Evolutionary conservation across 2,113 vertebrate genomes (phyloP).

Genomic region (Chlorodrepanis virens): DNA sequence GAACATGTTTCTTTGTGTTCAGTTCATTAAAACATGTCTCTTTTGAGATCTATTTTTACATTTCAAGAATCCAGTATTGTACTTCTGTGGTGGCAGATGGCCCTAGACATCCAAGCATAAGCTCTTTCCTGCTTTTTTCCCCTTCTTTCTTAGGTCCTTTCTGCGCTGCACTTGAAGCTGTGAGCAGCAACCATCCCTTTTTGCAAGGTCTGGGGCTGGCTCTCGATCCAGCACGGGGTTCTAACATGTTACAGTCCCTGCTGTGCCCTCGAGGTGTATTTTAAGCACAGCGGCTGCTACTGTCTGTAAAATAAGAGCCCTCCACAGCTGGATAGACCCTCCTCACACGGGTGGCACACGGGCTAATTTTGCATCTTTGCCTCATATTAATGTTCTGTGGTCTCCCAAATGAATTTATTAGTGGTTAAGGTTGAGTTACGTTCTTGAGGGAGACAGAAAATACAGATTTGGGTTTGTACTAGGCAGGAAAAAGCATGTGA

Average conservation of each 20-base stretch:
- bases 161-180: background rate
- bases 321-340: background rate
- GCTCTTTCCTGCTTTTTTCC: constrained; percentile 50
- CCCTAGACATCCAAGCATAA: constrained; percentile 61
- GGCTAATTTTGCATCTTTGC: background rate
- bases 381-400: background rate
- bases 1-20: constrained; percentile 67
- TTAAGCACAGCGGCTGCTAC: background rate
- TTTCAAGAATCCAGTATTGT: constrained; percentile 73
- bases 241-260: background rate
- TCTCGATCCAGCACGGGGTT: background rate
- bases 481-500: background rate
- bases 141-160: constrained; percentile 23
- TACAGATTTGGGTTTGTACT: background rate
- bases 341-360: fast-evolving
- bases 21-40: constrained; percentile 73
- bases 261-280: background rate
- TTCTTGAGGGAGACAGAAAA: background rate
- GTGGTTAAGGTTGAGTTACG: background rate
- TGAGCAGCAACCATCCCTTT: background rate
- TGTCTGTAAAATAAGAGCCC: background rate
- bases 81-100: constrained; percentile 69
- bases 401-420: background rate
- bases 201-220: background rate
- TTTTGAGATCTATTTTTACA: constrained; percentile 72